phyloP scores from a whole-genome alignment of 1,140 invertebrate species.

The Phthorimaea operculella region DNA sequence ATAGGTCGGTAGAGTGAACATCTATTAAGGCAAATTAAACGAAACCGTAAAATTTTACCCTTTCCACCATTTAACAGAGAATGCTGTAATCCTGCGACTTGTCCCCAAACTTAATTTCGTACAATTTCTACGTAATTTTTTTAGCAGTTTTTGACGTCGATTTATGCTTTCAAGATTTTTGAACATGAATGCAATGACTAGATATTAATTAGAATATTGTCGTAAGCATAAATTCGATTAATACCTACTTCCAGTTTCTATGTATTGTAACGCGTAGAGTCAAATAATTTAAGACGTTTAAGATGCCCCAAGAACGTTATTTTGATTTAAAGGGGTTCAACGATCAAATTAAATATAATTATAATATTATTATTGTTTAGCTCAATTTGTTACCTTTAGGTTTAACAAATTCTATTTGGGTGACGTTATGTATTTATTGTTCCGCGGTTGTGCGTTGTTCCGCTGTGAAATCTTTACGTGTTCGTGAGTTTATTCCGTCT shows the following conservation, averaged over 20 bases:
- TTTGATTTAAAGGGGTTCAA: constrained; percentile 9
- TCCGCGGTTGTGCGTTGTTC: constrained; percentile 53
- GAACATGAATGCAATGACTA: constrained; percentile 22
- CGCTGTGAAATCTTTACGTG: constrained; percentile 33
- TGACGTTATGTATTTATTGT: constrained; percentile 26
- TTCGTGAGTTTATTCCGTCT: constrained; percentile 49
- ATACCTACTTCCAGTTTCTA: constrained; percentile 15
- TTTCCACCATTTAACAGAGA: too few species aligned
- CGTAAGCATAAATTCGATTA: constrained; percentile 22
- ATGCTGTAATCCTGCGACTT: constrained; percentile 6
- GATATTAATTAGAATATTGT: background rate
- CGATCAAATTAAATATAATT: constrained; percentile 3
- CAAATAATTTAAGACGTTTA: background rate
- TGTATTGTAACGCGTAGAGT: background rate
- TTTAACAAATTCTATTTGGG: constrained; percentile 38
- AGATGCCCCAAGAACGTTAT: background rate
- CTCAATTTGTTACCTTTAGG: constrained; percentile 48
- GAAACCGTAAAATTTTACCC: too few species aligned
- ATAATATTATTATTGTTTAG: constrained; percentile 26
- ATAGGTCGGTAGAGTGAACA: too few species aligned
- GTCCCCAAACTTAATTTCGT: constrained; percentile 21
- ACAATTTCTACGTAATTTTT: constrained; percentile 20
- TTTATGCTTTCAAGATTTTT: constrained; percentile 21
- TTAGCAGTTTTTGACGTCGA: constrained; percentile 23
- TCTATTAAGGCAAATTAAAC: too few species aligned